Base-by-base conservation (phyloP, 1,140 invertebrate species). In the Bacillus rossius region DNA sequence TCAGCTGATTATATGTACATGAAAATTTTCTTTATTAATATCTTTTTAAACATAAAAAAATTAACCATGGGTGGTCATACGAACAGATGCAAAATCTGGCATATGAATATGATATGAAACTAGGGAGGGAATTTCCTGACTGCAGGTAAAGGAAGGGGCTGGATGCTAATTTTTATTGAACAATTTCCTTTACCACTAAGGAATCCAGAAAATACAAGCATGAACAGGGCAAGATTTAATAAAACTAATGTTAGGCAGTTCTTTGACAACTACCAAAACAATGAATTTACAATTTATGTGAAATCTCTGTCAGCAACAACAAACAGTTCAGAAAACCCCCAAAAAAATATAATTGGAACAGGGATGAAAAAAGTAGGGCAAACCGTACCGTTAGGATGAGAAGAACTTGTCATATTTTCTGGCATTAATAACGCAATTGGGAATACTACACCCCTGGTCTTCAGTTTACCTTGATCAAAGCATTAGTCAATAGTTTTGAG, bases 151-250 rank as follows among this genome's bases (percentile, higher is more conserved):
- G 64, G 41, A 10, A 34, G 29, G 10, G 71, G 76, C 20, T 78
- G 73, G 74, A 53, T 75, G 4, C 53, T 64, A 40, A 25, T 16
- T 16, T 75, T 75, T 63, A 69, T 74, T 23, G 70, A 71, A 53
- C 50, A 71, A 16, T 43, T 60, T 17, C 59, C 70, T 20, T 23
- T 75, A 48, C 64, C 61, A 14, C 37, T 76, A 2, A 37, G 73
- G 50, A 70, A 65, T 55, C 72, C 74, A 38, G 65, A 79, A 68
- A 66, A 60, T 29, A 73, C 69, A 3, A 71, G 67, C 62, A 57
- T 76, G 37, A 59, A 67, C 2, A 60, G 73, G 51, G 64, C 69
- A 10, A 67, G 65, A 26, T 77, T 77, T 40, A 76, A 76, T 58
- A 59, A 64, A 13, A 55, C 69, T 13, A 73, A 71, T 63, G 61